Conservation (phyloP, 2,888 invertebrate genomes). For the Clanis bilineata region DNA sequence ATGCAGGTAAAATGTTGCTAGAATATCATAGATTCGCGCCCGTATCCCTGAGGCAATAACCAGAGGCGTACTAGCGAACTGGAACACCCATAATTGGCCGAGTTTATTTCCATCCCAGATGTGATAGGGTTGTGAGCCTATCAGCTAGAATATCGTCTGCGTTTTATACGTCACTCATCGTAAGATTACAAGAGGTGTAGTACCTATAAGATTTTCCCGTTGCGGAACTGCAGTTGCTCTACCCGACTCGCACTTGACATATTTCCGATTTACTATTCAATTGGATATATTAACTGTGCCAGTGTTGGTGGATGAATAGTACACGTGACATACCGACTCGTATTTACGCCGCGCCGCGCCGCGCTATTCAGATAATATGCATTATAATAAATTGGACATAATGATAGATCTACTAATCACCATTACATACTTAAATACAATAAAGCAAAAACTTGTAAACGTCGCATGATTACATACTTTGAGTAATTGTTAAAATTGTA, state of each 20-base stretch:
- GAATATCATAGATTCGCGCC: too few relatives aligned
- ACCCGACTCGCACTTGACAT: neutral
- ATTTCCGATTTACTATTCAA: neutral
- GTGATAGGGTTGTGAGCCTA: too few relatives aligned
- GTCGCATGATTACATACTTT: neutral
- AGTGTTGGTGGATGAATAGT: constrained; percentile 27
- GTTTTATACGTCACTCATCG: too few relatives aligned
- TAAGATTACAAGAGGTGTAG: too few relatives aligned
- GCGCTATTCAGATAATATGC: too few relatives aligned
- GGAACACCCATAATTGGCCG: too few relatives aligned
- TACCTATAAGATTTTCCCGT: too few relatives aligned
- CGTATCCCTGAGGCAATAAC: too few relatives aligned
- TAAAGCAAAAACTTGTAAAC: neutral
- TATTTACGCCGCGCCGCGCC: constrained; percentile 21
- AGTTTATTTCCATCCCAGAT: too few relatives aligned
- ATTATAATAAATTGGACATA: constrained; percentile 1
- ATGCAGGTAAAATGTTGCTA: too few relatives aligned
- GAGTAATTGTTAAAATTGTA: neutral
- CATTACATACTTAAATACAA: neutral
- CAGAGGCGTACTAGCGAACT: too few relatives aligned
- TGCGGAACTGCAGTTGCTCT: neutral
- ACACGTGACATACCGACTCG: constrained; percentile 39
- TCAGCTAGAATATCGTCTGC: too few relatives aligned
- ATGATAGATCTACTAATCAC: neutral
- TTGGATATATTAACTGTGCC: neutral